phyloP scores from a whole-genome alignment of 2,888 invertebrate species.

The Ferdinandea cuprea region DNA sequence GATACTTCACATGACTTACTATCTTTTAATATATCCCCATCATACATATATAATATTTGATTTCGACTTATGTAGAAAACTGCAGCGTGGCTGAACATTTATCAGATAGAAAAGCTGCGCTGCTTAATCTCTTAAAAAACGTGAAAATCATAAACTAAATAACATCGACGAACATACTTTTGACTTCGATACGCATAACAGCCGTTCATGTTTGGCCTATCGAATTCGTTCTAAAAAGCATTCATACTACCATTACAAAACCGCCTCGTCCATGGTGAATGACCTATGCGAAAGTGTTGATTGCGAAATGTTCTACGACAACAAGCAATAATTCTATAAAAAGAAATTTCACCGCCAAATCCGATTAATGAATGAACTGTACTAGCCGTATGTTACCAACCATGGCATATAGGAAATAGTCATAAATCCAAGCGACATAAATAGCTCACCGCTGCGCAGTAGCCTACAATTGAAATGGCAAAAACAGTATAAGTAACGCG shows the following conservation, averaged over 20 bases:
- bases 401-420: constrained; percentile 27
- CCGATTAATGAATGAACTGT: constrained; percentile 53
- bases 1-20: no score
- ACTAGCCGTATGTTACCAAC: background rate
- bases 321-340: background rate
- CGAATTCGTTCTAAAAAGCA: background rate
- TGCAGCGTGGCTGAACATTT: no score
- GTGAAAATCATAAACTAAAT: no score
- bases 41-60: no score
- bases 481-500: constrained; percentile 33
- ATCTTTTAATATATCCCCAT: no score
- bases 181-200: no score
- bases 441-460: background rate
- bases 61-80: no score
- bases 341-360: constrained; percentile 47
- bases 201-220: background rate
- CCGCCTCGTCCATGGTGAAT: constrained; percentile 33
- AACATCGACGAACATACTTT: no score
- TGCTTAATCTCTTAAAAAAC: no score
- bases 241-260: background rate
- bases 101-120: no score
- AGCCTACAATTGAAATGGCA: constrained; percentile 9
- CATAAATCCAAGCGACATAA: constrained; percentile 13
- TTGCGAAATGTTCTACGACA: constrained; percentile 8
- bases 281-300: constrained; percentile 6